phyloP scores from a whole-genome alignment of 2,888 invertebrate genomes.

The Theristus sp. region DNA sequence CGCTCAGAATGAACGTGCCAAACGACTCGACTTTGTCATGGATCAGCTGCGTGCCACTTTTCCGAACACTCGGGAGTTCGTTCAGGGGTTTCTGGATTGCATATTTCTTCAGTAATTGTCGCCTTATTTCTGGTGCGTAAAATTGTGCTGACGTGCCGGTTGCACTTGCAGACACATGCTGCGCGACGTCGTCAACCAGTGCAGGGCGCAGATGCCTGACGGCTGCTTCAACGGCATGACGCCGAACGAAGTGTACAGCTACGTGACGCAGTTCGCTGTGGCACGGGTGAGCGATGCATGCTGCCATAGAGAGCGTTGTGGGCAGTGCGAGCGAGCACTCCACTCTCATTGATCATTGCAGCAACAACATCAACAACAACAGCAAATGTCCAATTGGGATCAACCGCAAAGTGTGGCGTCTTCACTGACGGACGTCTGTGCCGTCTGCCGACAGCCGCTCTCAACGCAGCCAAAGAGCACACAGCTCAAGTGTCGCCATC shows the following conservation, averaged over 20 bases:
- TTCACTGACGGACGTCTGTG: not conserved
- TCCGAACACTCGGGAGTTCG: too few species aligned
- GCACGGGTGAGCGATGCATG: too few species aligned
- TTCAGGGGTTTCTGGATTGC: too few species aligned
- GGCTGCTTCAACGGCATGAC: constrained; percentile 4
- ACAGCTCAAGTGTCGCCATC: constrained; percentile 6
- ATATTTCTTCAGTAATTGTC: too few species aligned
- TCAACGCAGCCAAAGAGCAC: not conserved
- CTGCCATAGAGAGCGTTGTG: too few species aligned
- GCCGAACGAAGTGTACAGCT: constrained; percentile 4
- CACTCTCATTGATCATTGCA: too few species aligned
- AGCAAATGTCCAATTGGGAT: too few species aligned
- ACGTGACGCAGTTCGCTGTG: not conserved
- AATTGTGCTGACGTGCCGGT: too few species aligned
- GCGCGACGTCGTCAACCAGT: constrained; percentile 5
- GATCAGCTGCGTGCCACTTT: constrained; percentile 3
- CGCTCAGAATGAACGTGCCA: not conserved
- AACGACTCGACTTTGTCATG: constrained; percentile 3
- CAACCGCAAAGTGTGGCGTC: not conserved
- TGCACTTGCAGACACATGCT: constrained; percentile 4
- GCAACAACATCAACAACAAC: not conserved
- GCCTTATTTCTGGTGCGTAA: too few species aligned
- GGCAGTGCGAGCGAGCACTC: too few species aligned
- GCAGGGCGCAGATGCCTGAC: not conserved
- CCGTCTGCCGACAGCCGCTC: not conserved